Base-by-base conservation (phyloP, 2,797 vertebrate species). In the Alca torda region DNA sequence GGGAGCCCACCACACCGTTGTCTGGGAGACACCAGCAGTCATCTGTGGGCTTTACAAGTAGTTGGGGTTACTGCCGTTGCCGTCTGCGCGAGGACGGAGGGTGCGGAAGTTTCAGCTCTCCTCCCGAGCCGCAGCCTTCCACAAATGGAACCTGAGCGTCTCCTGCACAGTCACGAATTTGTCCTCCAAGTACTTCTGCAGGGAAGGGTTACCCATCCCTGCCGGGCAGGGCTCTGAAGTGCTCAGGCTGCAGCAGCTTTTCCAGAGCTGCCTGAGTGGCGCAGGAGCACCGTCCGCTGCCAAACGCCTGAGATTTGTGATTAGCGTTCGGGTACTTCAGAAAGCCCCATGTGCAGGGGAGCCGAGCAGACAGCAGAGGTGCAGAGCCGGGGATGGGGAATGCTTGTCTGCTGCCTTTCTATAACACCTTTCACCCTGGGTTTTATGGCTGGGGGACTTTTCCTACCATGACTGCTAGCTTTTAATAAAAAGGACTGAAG, bases 1-100 rank as follows among this genome's bases (percentile, higher is more conserved):
- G 84, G 35, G 60, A 83, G 16, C 56, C 25, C 41, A 12, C 41
- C n/a, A 3, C 24, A 21, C 19, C 11, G 20, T 19, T 64, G 25
- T 28, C 69, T 53, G 48, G 53, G 73, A 74, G 17, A 8, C 35
- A 19, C 25, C 53, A 70, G 80, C 89, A 86, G 46, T n/a, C 10
- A 26, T 13, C 41, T n/a, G 30, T 21, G 39, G 64, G 48, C 51
- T 92, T 69, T 19, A 14, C 3, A 17, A 28, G 13, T 3, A 30
- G 16, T 16, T 13, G 12, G 21, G 13, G 26, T 50, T 69, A 5
- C 24, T 83, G 16, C 24, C 9, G 1, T 8, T 48, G 53, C n/a
- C 10, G 0, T 23, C 50, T 37, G 20, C 1, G 0, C 2, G 6
- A 43, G 74, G 35, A 37, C 6, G 5, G 33, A 56, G 45, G 6